phyloP scores from a whole-genome alignment of 2,113 vertebrate species.

The Crotalus viridis region DNA sequence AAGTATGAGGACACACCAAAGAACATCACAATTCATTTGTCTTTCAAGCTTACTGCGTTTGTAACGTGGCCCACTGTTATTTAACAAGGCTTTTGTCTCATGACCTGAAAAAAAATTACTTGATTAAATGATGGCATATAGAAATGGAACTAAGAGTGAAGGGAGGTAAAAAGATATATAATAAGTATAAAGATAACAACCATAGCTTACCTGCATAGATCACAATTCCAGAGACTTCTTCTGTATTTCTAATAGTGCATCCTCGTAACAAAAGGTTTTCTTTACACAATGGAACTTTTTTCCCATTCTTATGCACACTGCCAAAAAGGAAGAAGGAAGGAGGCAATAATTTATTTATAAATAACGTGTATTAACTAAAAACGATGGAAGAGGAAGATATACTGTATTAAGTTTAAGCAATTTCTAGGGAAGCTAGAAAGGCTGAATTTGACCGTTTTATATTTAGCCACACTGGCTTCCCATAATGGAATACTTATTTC shows the following conservation, averaged over 20 bases:
- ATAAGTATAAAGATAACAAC: rapidly evolving
- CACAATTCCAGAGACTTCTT: constrained; percentile 92
- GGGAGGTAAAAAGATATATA: constrained; percentile 12
- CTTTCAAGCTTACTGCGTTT: constrained; percentile 96
- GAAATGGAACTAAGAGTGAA: neutral
- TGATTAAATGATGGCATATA: constrained; percentile 7
- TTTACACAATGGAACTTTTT: constrained; percentile 86
- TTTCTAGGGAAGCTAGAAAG: neutral
- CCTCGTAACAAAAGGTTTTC: constrained; percentile 93
- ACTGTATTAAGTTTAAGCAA: neutral
- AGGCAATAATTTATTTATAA: constrained; percentile 19
- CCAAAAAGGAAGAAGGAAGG: constrained; percentile 48
- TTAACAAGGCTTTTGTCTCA: constrained; percentile 97
- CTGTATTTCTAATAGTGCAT: constrained; percentile 94
- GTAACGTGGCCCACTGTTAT: constrained; percentile 95
- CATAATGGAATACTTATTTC: neutral
- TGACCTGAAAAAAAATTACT: constrained; percentile 77
- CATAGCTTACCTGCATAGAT: constrained; percentile 86
- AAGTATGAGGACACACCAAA: constrained; percentile 97
- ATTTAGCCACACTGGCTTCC: neutral
- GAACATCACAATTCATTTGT: constrained; percentile 93
- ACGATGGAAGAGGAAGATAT: neutral
- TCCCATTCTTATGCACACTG: constrained; percentile 83
- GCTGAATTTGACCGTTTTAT: neutral
- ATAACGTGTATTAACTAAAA: neutral